A percentile compares a stretch with the other conserved stretches of the same genome.
Conservation (phyloP, 2,888 invertebrate genomes). For the Pachydiplax longipennis region DNA sequence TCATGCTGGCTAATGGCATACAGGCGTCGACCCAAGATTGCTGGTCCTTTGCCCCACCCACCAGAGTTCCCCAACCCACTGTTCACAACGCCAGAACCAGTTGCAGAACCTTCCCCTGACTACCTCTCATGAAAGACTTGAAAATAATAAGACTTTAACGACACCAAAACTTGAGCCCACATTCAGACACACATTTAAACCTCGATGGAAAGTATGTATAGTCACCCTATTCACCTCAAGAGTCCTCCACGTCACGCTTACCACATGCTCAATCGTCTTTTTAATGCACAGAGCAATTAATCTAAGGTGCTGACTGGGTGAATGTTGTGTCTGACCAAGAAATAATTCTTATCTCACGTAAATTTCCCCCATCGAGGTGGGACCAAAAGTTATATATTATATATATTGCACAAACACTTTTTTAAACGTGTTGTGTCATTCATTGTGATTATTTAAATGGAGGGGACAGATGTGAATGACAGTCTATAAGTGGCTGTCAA, state of each 20-base stretch:
- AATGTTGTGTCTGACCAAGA: not conserved
- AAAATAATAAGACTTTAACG: not conserved
- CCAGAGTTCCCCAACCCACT: conserved; percentile 95
- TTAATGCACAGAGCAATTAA: not conserved
- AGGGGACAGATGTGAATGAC: conserved; percentile 4
- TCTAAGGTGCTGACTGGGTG: not conserved
- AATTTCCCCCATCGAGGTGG: not conserved
- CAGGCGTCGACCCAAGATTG: conserved; percentile 83
- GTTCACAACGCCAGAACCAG: conserved; percentile 82
- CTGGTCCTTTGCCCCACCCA: conserved; percentile 92
- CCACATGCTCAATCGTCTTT: not conserved
- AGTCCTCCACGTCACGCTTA: not conserved
- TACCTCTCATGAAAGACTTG: conserved; percentile 63
- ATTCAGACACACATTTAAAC: not conserved
- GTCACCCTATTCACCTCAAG: not conserved
- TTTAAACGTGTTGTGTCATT: conserved; percentile 21
- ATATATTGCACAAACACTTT: conserved; percentile 34
- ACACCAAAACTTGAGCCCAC: not conserved
- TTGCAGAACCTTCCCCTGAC: conserved; percentile 83
- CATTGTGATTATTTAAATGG: conserved; percentile 31
- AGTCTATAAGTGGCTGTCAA: not conserved
- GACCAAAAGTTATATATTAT: not conserved
- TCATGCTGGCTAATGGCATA: conserved; percentile 97
- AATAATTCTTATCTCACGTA: not conserved
- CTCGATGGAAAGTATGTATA: not conserved